These are phyloP conservation scores for Brenthis ino DNA, from an alignment of 2,888 invertebrate species.

Conservation along the genomic window DNA sequence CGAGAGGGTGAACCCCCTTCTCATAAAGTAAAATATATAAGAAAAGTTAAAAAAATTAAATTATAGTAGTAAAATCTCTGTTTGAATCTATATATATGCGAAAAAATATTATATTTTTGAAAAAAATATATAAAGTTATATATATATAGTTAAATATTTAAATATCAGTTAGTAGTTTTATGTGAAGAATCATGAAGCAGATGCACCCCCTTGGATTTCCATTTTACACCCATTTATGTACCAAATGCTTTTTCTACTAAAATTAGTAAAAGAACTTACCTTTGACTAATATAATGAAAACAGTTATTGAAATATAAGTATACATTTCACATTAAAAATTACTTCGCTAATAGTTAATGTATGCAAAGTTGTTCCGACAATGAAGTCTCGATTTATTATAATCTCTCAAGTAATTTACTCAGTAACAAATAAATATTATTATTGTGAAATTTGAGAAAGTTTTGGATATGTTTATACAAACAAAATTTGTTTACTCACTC, in stretches of 20 bases:
- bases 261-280: conserved; percentile 9
- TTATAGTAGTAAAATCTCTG: neutral
- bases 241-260: neutral
- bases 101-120: too few species aligned
- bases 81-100: too few species aligned
- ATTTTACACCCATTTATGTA: neutral
- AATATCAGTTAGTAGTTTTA: too few species aligned
- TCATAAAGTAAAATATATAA: neutral
- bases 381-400: neutral
- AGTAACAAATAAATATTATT: conserved; percentile 11
- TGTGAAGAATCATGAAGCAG: too few species aligned
- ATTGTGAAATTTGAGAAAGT: conserved; percentile 23
- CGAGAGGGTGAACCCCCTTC: too few species aligned
- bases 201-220: too few species aligned
- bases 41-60: neutral
- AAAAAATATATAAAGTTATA: too few species aligned
- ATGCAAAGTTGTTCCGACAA: neutral
- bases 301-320: neutral
- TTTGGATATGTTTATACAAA: conserved; percentile 8
- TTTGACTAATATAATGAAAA: conserved; percentile 14
- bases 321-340: conserved; percentile 2
- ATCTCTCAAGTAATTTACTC: neutral
- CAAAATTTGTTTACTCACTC: conserved; percentile 6
- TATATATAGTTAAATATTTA: too few species aligned
- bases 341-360: neutral